phyloP scores from a whole-genome alignment of 2,888 invertebrate species.

The Panzeria rudis region DNA sequence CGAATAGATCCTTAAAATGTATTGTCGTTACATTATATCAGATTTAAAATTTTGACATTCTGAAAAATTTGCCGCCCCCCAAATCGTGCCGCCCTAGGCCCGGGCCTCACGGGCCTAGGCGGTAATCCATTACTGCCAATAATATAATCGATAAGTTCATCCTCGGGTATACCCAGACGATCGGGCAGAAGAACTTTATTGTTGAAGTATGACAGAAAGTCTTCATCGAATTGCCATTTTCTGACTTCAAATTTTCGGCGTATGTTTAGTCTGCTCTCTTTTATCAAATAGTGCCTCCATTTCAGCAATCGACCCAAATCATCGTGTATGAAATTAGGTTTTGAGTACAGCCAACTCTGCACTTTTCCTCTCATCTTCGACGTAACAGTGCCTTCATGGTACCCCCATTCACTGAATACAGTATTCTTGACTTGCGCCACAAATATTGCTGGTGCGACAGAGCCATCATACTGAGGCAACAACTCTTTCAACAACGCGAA shows the following conservation, averaged over 20 bases:
- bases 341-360: constrained; percentile 41
- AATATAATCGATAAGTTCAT: not conserved
- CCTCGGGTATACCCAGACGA: not conserved
- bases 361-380: constrained; percentile 56
- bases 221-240: not conserved
- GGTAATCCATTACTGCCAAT: no score
- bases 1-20: no score
- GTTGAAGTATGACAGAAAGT: not conserved
- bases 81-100: no score
- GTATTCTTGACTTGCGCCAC: constrained; percentile 27
- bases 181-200: not conserved
- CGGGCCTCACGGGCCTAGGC: no score
- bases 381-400: constrained; percentile 20
- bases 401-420: constrained; percentile 4
- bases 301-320: not conserved
- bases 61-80: no score
- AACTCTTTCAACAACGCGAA: constrained; percentile 5
- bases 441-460: not conserved
- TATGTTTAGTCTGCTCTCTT: not conserved
- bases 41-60: no score
- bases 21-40: no score
- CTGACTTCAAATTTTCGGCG: not conserved
- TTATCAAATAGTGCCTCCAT: not conserved
- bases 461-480: constrained; percentile 46
- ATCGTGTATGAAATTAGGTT: constrained; percentile 28